Conservation (phyloP, 1,140 invertebrate genomes). For the Cotesia typhae region DNA sequence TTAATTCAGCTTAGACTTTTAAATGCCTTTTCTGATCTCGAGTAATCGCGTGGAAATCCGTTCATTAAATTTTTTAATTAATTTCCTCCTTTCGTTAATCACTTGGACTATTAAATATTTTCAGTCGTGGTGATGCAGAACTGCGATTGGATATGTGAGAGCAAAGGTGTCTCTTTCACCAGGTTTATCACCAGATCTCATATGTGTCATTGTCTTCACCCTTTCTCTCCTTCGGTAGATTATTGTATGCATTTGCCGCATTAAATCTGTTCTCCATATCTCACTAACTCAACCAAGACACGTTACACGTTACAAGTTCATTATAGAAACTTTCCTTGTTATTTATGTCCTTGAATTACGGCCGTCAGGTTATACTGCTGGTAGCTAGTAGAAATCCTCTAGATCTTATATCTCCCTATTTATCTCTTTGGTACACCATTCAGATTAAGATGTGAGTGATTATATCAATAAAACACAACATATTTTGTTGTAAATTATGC, state of each 20-base stretch:
- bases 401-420: neutral
- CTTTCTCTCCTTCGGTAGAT: neutral
- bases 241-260: neutral
- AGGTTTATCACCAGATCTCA: slow-evolving; percentile 22
- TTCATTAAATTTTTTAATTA: no score
- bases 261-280: slow-evolving; percentile 22
- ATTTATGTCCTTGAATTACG: slow-evolving; percentile 25
- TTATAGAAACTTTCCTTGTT: slow-evolving; percentile 36
- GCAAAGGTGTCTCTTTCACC: slow-evolving; percentile 23
- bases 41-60: neutral
- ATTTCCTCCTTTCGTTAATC: no score
- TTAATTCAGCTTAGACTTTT: slow-evolving; percentile 5
- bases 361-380: neutral
- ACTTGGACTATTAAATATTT: no score
- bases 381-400: slow-evolving; percentile 14
- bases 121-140: neutral
- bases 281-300: slow-evolving; percentile 1
- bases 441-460: slow-evolving; percentile 26
- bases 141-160: neutral
- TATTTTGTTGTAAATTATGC: slow-evolving; percentile 8
- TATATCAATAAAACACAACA: slow-evolving; percentile 25
- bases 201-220: slow-evolving; percentile 9
- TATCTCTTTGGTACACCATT: neutral
- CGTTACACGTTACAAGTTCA: slow-evolving; percentile 30
- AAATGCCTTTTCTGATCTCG: neutral